Evolutionary conservation across 64 coral and sea anemone genomes (phyloP), one percentile per base, ranked within the genome.

Genomic region (Trachythela sp.): DNA sequence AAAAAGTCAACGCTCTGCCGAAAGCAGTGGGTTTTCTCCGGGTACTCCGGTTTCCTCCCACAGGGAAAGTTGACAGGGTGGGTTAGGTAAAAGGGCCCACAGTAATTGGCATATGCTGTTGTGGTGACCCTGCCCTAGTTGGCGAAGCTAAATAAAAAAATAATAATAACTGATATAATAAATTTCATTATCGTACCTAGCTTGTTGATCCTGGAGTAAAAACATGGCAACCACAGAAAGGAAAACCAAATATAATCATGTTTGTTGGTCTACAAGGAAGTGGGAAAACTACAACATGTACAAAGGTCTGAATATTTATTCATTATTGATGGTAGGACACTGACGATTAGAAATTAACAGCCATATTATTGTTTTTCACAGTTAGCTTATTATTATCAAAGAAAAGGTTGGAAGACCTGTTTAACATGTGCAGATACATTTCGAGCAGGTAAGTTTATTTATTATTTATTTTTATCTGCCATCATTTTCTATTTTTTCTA

Each of bases 241-340:
- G 93, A 35, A 95, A 93, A 49, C 71, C 94, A 87, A 99, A 99
- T 90, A 89, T 99, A 13, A 95, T 99, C 84, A 99, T 99, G 96
- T 99, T 99, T 93, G 96, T 99, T 76, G 96, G 96, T 85, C 86
- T 99, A 29, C 96, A 99, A 88, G 96, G 96, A n/a, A 94, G 96
- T 92, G 96, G 96, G 48, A 99, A 99, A 85, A 99, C 96, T 37
- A 99, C 96, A 71, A 99, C 96, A 31, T 99, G 96, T 83, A 94
- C 93, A 68, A 99, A 99, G 91, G 96, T 99, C 31, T 2, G 17
- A 80, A 20, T 34, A 20, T 37, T 37, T n/a, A n/a, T n/a, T n/a
- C 32, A 48, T 40, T 24, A 30, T n/a, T 39, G 54, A n/a, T n/a
- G n/a, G n/a, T n/a, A n/a, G n/a, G n/a, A n/a, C n/a, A n/a, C n/a